phyloP scores from a whole-genome alignment of 2,113 vertebrate species.

The Corynorhinus townsendii region DNA sequence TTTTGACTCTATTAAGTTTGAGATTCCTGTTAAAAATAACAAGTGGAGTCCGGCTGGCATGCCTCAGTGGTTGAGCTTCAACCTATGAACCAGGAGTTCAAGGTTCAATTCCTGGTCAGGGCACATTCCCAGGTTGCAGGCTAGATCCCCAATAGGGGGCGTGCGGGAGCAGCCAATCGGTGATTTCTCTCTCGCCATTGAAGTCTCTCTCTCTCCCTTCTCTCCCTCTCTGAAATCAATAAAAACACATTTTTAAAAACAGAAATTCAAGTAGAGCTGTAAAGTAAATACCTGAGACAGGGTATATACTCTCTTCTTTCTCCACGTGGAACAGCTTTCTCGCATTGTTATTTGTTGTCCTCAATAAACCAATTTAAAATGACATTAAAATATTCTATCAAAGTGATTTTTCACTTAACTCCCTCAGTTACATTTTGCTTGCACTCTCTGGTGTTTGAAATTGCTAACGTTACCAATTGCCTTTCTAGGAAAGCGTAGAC shows the following conservation, averaged over 20 bases:
- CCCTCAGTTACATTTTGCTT: neutral
- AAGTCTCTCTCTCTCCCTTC: too few relatives aligned
- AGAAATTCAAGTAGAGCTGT: neutral
- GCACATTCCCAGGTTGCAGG: too few relatives aligned
- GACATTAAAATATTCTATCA: neutral
- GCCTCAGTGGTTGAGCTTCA: too few relatives aligned
- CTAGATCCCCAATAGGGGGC: too few relatives aligned
- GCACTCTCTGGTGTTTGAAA: neutral
- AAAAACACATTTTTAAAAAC: too few relatives aligned
- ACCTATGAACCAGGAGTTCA: too few relatives aligned
- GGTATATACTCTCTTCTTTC: neutral
- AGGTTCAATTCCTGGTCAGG: too few relatives aligned
- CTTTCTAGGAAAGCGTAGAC: slow-evolving; percentile 93
- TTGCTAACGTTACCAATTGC: slow-evolving; percentile 9
- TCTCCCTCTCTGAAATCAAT: too few relatives aligned
- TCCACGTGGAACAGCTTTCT: neutral
- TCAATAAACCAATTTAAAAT: neutral
- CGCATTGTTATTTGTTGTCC: neutral
- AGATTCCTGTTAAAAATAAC: neutral
- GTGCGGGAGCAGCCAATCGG: too few relatives aligned
- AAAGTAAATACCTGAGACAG: neutral
- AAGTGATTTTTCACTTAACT: neutral
- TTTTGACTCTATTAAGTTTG: neutral
- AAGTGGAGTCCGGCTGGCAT: neutral
- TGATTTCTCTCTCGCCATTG: too few relatives aligned